Conservation (phyloP, 2,113 vertebrate genomes). For the Cynocephalus volans region DNA sequence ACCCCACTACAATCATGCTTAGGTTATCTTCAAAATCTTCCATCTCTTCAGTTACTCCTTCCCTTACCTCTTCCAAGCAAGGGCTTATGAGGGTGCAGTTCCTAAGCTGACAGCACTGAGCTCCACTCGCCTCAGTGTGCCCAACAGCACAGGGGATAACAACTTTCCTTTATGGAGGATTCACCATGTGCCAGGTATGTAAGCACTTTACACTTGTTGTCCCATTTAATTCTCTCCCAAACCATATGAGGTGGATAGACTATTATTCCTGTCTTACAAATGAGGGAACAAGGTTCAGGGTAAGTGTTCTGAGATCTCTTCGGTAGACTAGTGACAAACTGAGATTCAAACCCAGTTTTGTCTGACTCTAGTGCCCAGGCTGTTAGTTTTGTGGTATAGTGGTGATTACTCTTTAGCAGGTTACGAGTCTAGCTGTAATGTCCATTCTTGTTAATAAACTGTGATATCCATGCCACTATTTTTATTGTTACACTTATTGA, state of each 20-base stretch:
- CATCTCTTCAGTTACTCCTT: neutral
- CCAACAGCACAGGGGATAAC: neutral
- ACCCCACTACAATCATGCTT: neutral
- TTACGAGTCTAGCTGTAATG: neutral
- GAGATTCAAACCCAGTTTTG: neutral
- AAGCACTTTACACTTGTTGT: neutral
- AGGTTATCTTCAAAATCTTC: neutral
- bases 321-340: neutral
- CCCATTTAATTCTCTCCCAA: neutral
- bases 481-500: constrained; percentile 3
- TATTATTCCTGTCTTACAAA: neutral
- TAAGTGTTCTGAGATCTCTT: neutral
- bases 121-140: neutral
- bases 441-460: constrained; percentile 16
- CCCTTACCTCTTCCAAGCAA: neutral
- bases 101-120: neutral
- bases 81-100: neutral
- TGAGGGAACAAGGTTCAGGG: neutral
- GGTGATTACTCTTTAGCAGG: neutral
- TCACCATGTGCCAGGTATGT: neutral
- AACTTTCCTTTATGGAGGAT: neutral
- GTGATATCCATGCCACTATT: neutral
- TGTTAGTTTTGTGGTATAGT: neutral
- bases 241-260: neutral
- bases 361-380: neutral